Base-by-base conservation (phyloP, 2,113 vertebrate species). In the Delphinapterus leucas region DNA sequence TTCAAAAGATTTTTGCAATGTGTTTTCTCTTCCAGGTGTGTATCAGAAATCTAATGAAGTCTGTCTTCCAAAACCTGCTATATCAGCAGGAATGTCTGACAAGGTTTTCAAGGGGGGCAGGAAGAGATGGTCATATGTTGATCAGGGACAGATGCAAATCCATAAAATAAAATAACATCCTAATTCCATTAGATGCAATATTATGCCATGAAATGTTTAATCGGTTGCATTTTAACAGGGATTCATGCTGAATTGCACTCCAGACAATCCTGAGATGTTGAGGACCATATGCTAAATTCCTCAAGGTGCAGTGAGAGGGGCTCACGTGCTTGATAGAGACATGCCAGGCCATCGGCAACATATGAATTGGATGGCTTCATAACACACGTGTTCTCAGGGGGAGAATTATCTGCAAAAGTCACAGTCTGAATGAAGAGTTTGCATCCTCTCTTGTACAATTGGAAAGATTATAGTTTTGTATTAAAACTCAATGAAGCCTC, bases 201-300 rank as follows among this genome's bases (percentile, higher is more conserved):
- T 65, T 65, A n/a, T 76, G 18, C 33, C 84, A 23, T 41, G 49
- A n/a, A 81, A 63, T 86, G 49, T 86, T 86, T 55, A 94, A 93
- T 95, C 0, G 0, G 82, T 68, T 76, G 63, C 21, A 87, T 20
- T 83, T 96, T 95, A 93, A 94, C 73, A 68, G 90, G 90, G 53
- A 86, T 86, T 93, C 77, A 25, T 87, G 47, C 81, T 12, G 61
- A 97, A 97, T 36, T 84, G 67, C 41, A 88, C 96, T 91, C 90
- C 94, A 80, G 95, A 93, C 88, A 92, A 95, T 91, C 61, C 86
- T 85, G 38, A 96, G 87, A 95, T 91, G 41, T 49, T 86, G 87
- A 96, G 0, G 28, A 36, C 83, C 77, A 89, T 97, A 95, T 96
- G 96, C 87, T 90, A 93, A 88, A 91, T 87, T 97, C 92, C 92